Evolutionary conservation across 1,140 invertebrate genomes (phyloP).

Genomic region (Coelopa frigida): DNA sequence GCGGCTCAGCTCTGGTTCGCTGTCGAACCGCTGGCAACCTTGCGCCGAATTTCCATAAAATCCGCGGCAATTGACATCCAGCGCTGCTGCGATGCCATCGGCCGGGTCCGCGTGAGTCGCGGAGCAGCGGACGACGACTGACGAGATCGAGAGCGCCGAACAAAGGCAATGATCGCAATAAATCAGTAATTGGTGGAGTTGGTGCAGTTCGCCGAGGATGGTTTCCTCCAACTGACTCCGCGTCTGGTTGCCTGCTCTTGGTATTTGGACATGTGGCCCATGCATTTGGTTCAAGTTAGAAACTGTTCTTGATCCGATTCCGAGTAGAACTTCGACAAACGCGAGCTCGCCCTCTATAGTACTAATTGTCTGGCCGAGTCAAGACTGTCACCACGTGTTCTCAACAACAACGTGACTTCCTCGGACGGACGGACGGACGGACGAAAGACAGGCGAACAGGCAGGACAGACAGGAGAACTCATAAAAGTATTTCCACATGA

Average conservation of each 20-base stretch:
- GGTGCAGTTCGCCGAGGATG: neutral
- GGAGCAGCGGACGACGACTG: neutral
- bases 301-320: neutral
- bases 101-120: neutral
- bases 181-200: neutral
- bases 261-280: no score
- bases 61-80: neutral
- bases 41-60: conserved; percentile 8
- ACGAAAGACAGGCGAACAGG: no score
- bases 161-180: neutral
- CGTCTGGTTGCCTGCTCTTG: no score
- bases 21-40: conserved; percentile 3
- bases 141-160: neutral
- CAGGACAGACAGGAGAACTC: neutral
- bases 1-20: neutral
- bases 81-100: neutral
- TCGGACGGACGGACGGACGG: neutral
- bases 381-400: neutral
- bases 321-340: neutral
- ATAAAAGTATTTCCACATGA: conserved; percentile 1
- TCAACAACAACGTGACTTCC: neutral
- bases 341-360: neutral
- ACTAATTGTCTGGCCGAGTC: neutral
- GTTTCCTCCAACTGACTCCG: neutral
- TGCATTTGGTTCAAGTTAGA: no score